These are phyloP conservation scores for Drosophila kohkoa DNA, from an alignment of 1,140 invertebrate genomes.

Conservation along the genomic window DNA sequence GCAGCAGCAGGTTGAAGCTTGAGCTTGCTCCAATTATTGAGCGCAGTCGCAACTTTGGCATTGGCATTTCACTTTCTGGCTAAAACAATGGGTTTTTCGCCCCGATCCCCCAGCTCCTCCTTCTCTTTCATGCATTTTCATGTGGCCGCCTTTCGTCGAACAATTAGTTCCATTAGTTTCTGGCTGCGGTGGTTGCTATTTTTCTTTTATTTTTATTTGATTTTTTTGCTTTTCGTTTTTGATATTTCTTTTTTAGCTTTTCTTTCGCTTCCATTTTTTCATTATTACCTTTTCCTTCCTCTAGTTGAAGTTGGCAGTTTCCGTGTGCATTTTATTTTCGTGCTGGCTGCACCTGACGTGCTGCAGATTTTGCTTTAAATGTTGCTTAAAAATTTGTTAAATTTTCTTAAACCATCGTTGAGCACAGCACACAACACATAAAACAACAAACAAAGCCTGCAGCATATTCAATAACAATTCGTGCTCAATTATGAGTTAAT, in stretches of 20 bases:
- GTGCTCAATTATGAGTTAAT: conserved; percentile 76
- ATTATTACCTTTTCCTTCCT: conserved; percentile 52
- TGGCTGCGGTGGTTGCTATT: conserved; percentile 51
- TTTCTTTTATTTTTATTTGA: conserved; percentile 36
- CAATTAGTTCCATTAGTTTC: conserved; percentile 82
- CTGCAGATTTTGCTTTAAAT: conserved; percentile 54
- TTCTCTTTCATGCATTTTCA: background rate
- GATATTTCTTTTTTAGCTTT: conserved; percentile 12
- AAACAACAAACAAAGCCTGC: conserved; percentile 16
- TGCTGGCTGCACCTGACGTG: conserved; percentile 60
- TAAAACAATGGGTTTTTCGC: conserved; percentile 59
- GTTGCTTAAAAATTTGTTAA: conserved; percentile 59
- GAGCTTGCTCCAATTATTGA: conserved; percentile 71
- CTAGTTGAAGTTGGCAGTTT: conserved; percentile 54
- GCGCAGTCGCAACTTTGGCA: conserved; percentile 59
- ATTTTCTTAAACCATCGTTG: conserved; percentile 47
- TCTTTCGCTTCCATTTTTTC: conserved; percentile 21
- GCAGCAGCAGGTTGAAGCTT: background rate
- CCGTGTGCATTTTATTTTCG: conserved; percentile 66
- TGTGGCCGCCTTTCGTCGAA: conserved; percentile 74
- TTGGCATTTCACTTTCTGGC: conserved; percentile 75
- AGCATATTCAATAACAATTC: conserved; percentile 40
- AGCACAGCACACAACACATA: conserved; percentile 21
- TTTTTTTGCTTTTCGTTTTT: conserved; percentile 28
- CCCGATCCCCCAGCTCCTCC: background rate